A percentile compares a stretch with the other conserved stretches of the same genome.
Evolutionary conservation across 2,888 invertebrate species (phyloP).

Genomic region (Plagodis pulveraria): DNA sequence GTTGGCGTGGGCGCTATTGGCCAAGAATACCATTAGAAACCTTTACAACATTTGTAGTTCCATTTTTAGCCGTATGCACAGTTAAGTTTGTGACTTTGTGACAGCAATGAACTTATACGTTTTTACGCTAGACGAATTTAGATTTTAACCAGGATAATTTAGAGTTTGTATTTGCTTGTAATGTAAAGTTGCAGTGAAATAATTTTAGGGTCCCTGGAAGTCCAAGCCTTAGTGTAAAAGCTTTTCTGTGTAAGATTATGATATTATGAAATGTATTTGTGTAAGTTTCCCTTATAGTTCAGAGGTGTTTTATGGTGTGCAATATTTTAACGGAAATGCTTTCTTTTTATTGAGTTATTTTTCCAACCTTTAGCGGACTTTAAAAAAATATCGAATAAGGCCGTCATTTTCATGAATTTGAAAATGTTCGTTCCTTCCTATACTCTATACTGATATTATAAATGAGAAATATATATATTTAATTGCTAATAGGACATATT

Average conservation of each 20-base stretch:
- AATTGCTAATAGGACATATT: no score
- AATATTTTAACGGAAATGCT: conserved; percentile 43
- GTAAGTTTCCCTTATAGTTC: conserved; percentile 57
- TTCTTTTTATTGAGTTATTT: no score
- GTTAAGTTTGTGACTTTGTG: not conserved
- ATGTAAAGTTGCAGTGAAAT: conserved; percentile 43
- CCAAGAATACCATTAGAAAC: no score
- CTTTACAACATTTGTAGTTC: no score
- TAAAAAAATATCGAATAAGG: no score
- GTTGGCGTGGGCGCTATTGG: no score
- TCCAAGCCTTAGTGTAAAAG: conserved; percentile 74
- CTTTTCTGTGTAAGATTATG: conserved; percentile 83
- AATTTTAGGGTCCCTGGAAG: conserved; percentile 67
- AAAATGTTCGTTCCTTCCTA: no score
- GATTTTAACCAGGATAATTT: conserved; percentile 4
- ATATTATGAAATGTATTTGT: conserved; percentile 69
- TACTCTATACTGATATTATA: no score
- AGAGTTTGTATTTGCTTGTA: conserved; percentile 43
- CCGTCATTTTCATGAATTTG: no score
- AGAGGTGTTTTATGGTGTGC: conserved; percentile 54
- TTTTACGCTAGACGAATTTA: not conserved
- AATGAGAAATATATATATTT: no score
- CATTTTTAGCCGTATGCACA: no score
- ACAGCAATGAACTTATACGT: not conserved
- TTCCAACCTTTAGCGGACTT: no score